Evolutionary conservation across 2,113 vertebrate species (phyloP).

Genomic region (Dolichallabes microphthalmus): DNA sequence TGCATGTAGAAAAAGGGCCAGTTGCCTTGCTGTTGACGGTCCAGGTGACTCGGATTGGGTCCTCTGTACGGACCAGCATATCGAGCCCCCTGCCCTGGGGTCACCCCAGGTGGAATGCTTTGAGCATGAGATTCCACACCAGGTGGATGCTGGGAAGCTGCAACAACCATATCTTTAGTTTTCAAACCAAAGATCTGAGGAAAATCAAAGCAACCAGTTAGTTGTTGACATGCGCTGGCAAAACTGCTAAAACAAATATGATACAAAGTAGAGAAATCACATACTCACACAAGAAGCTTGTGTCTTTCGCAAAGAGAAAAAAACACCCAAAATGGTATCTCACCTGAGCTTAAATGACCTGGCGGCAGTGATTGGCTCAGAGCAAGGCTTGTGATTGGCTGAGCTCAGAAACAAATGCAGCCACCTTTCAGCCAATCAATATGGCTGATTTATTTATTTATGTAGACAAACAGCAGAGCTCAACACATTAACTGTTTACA

Average conservation of each 20-base stretch:
- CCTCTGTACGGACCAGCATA: slow-evolving; percentile 32
- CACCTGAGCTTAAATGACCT: not conserved
- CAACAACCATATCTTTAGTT: slow-evolving; percentile 62
- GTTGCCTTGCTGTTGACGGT: slow-evolving; percentile 62
- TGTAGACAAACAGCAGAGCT: not conserved
- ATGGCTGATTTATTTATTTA: too few relatives aligned
- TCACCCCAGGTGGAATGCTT: slow-evolving; percentile 41
- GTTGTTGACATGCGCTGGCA: not conserved
- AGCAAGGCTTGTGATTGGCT: slow-evolving; percentile 26
- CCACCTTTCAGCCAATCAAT: slow-evolving; percentile 7
- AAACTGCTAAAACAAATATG: not conserved
- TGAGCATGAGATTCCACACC: slow-evolving; percentile 51
- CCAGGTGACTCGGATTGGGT: slow-evolving; percentile 54
- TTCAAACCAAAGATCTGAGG: slow-evolving; percentile 2
- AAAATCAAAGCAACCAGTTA: not conserved
- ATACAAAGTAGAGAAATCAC: not conserved
- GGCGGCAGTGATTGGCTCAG: not conserved
- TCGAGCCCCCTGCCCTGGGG: slow-evolving; percentile 27
- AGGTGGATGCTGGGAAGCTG: slow-evolving; percentile 47
- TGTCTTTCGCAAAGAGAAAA: not conserved
- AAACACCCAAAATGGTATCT: not conserved
- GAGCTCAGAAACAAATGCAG: not conserved
- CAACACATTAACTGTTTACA: too few relatives aligned
- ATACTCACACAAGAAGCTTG: slow-evolving; percentile 13
- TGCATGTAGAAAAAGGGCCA: slow-evolving; percentile 72